Evolutionary conservation across 2,888 invertebrate genomes (phyloP).

Genomic region (Rutpela maculata): DNA sequence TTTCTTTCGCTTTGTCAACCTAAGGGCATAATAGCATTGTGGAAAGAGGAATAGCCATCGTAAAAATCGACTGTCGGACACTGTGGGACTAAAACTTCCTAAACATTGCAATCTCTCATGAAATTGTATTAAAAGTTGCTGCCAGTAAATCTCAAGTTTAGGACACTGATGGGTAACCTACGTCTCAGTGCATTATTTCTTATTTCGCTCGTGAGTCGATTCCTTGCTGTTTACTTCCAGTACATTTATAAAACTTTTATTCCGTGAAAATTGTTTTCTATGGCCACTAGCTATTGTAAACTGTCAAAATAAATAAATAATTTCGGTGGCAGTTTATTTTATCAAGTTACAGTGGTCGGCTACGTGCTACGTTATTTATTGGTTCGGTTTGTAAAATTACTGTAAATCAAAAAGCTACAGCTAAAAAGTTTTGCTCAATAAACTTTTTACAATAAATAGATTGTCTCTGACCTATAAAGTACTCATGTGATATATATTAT

Average conservation of each 20-base stretch:
- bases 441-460: constrained; percentile 11
- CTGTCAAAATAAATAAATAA: constrained; percentile 57
- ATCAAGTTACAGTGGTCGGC: constrained; percentile 31
- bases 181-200: constrained; percentile 47
- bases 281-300: constrained; percentile 44
- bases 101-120: constrained; percentile 60
- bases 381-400: constrained; percentile 32
- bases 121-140: constrained; percentile 65
- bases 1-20: constrained; percentile 39
- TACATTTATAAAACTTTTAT: constrained; percentile 59
- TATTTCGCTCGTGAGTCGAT: constrained; percentile 29
- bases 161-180: constrained; percentile 62
- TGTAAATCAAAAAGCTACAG: constrained; percentile 27
- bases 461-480: constrained; percentile 1
- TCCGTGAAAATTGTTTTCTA: constrained; percentile 56
- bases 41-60: constrained; percentile 48
- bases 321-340: constrained; percentile 34
- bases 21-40: constrained; percentile 32
- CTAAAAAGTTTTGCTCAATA: constrained; percentile 14
- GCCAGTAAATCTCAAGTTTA: constrained; percentile 62
- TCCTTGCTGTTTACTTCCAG: constrained; percentile 57
- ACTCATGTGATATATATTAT: background rate
- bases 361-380: constrained; percentile 41
- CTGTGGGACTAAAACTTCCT: constrained; percentile 56
- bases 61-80: constrained; percentile 57